phyloP scores from a whole-genome alignment of 2,113 vertebrate genomes.

The Montifringilla adamsi region DNA sequence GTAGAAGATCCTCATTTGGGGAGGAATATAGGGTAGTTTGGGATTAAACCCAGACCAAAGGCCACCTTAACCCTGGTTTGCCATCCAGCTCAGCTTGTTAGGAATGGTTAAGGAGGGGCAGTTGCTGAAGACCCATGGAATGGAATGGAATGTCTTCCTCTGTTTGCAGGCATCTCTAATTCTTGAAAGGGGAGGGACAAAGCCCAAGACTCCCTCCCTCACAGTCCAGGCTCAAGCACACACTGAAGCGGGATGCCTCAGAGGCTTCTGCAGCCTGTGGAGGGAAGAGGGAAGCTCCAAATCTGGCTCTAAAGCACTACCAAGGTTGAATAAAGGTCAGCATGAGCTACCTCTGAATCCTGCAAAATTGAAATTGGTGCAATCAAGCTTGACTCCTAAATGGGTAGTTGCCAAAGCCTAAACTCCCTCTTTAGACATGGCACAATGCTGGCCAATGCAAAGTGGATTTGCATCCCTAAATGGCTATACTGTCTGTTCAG shows the following conservation, averaged over 20 bases:
- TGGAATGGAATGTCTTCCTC: not conserved
- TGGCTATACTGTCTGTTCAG: not conserved
- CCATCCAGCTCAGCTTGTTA: not conserved
- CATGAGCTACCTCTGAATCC: not conserved
- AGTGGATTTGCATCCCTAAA: not conserved
- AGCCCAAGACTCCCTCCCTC: not conserved
- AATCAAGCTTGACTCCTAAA: not conserved
- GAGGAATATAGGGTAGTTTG: not conserved
- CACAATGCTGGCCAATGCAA: not conserved
- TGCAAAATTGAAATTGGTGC: not conserved
- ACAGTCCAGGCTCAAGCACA: not conserved
- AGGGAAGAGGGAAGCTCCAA: not conserved
- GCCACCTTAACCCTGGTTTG: not conserved
- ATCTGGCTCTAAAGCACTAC: not conserved
- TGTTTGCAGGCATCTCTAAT: not conserved
- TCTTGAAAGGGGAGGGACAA: not conserved
- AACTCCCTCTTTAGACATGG: not conserved
- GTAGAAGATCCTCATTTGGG: not conserved
- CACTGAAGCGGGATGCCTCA: not conserved
- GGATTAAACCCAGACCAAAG: not conserved
- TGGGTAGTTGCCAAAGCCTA: not conserved
- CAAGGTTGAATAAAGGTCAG: not conserved
- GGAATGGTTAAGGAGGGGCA: not conserved
- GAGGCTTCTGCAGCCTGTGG: not conserved
- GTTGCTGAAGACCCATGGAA: not conserved